Percentiles rank a stretch among this genome's conserved stretches.
Conservation (phyloP, 2,888 invertebrate species). For the Tortricodes alternella region DNA sequence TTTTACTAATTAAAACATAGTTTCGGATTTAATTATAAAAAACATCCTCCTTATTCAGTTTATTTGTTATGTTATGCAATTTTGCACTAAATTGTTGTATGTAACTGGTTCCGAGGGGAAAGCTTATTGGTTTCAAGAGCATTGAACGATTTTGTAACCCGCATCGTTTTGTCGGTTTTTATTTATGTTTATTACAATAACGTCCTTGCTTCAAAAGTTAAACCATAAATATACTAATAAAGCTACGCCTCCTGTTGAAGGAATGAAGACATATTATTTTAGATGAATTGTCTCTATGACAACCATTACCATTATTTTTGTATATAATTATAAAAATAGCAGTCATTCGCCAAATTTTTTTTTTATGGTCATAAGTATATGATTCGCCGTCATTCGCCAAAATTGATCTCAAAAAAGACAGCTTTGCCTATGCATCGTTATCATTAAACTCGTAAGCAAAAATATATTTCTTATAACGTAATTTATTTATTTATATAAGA, state of each 20-base stretch:
- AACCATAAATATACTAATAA: background rate
- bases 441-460: no score
- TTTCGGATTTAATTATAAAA: no score
- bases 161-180: constrained; percentile 5
- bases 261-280: background rate
- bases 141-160: constrained; percentile 20
- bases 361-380: no score
- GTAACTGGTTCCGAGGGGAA: constrained; percentile 21
- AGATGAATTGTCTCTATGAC: background rate
- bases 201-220: background rate
- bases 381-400: no score
- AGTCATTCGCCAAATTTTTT: no score
- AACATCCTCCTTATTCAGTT: background rate
- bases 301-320: no score
- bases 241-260: background rate
- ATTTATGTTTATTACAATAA: constrained; percentile 13
- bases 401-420: no score
- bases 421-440: no score
- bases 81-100: background rate
- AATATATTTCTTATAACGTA: no score
- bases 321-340: no score
- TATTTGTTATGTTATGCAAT: background rate
- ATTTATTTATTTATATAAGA: no score
- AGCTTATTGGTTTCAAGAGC: constrained; percentile 4
- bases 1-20: no score